Base-by-base conservation (phyloP, 2,888 invertebrate genomes). In the Andrena minutula region DNA sequence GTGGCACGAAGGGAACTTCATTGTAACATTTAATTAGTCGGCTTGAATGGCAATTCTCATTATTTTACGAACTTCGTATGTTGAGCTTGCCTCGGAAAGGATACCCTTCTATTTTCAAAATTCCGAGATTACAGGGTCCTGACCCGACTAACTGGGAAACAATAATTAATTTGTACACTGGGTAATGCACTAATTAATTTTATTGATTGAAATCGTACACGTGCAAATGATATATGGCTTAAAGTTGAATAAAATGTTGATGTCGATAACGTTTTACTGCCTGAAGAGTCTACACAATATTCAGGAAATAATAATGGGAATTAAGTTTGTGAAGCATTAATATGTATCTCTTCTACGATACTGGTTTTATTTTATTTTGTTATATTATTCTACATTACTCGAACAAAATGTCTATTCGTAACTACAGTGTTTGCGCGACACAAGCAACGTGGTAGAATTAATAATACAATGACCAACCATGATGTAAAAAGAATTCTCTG, bases 1-100 rank as follows among this genome's bases (percentile, higher is more conserved):
- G 61, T 12, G 71, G 47, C 26, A 53, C 72, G 61, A 49, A 47
- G 56, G 63, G 47, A 61, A 79, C 65, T 53, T 60, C 61, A 71
- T 79, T 66, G 66, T 66, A 80, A 80, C 66, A 66, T 72, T 80
- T 78, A 78, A 79, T 80, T 79, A 80, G 35, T 56, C 66, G 47
- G 47, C 79, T 56, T 53, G 41, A 23, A 28, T 49, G 41, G 10
- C 53, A 23, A 61, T 32, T 47, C 47, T 66, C 60, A 6, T 72
- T 61, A 32, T 79, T 51, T n/a, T 12, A 6, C 8, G 3, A 4
- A 10, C 6, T 64, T 56, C 16, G 28, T 49, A 16, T 23, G 23
- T 64, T 10, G 8, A 32, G 6, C 28, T 16, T 41, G n/a, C 12
- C 23, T 12, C 51, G n/a, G 7, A 30, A 20, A 35, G 16, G 26